Base-by-base conservation (phyloP, 1,140 invertebrate genomes). In the Leptopilina clavipes region DNA sequence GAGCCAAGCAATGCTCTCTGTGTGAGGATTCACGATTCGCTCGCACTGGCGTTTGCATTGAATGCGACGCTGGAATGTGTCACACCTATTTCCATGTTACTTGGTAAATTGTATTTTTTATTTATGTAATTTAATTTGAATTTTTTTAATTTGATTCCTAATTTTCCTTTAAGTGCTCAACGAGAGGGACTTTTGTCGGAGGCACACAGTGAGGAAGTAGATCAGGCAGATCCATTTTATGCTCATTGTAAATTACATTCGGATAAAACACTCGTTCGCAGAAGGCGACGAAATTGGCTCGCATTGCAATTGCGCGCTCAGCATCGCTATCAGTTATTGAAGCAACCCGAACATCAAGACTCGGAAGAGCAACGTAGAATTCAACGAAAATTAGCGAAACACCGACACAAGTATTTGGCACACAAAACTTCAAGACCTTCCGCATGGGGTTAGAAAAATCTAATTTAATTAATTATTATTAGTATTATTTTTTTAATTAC, bases 11-110 rank as follows among this genome's bases (percentile, higher is more conserved):
- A 2, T 98, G 97, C 87, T 93, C 93, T 17, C 88, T 98, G 3
- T 99, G 98, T 88, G 94, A 95, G 85, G 97, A 99, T 89, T 92
- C 94, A 8, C 91, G 96, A 31, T 95, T 95, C 83, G 94, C 96
- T 40, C 92, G 96, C 14, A 98, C 97, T 7, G 98, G 98, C 6
- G 97, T 99, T 5, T 97, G 96, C 86, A 97, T 99, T 73, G 95
- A 95, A 79, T 99, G 98, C 90, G 98, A 99, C 91, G 98, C 98
- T 25, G 98, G 98, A 25, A 95, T 99, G 93, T 99, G 98, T 91
- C 95, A 97, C 86, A 97, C 95, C 0, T 98, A 96, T 91, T 99
- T 99, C 89, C 98, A 99, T 90, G 98, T 99, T 19, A 99, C 98
- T 11, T 99, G 97, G 96, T 97, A 92, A 89, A 85, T 83, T 19